Evolutionary conservation across 30 jellyfish, hydroid and myxozoan genomes (phyloP).

Genomic region (Catostylus mosaicus): DNA sequence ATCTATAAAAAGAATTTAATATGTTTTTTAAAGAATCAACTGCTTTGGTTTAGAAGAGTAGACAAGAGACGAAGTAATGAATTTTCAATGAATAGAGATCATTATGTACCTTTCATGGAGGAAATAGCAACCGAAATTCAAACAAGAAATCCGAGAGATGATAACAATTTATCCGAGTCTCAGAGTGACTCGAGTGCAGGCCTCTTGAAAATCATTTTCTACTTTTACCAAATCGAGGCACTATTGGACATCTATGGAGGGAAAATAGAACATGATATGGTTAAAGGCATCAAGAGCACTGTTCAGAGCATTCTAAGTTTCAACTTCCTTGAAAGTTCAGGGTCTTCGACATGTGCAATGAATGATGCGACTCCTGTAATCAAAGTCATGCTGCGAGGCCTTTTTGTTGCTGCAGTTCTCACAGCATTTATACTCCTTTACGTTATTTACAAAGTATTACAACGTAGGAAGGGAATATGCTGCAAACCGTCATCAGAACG

Average conservation of each 20-base stretch:
- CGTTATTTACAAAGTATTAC: background rate
- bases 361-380: background rate
- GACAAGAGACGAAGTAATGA: background rate
- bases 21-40: background rate
- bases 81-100: background rate
- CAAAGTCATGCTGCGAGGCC: background rate
- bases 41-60: background rate
- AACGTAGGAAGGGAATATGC: background rate
- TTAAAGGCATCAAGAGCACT: background rate
- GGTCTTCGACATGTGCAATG: conserved; percentile 20
- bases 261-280: background rate
- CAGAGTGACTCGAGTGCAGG: no score
- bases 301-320: background rate
- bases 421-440: background rate
- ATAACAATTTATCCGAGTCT: background rate
- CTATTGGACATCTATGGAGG: background rate
- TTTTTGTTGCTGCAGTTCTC: background rate
- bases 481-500: background rate
- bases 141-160: background rate
- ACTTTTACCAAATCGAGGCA: conserved; percentile 46
- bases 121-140: background rate
- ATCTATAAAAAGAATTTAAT: background rate
- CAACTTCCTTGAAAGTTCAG: background rate
- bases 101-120: background rate
- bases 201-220: conserved; percentile 30